phyloP scores from a whole-genome alignment of 1,140 invertebrate species.

The Magallana angulata region DNA sequence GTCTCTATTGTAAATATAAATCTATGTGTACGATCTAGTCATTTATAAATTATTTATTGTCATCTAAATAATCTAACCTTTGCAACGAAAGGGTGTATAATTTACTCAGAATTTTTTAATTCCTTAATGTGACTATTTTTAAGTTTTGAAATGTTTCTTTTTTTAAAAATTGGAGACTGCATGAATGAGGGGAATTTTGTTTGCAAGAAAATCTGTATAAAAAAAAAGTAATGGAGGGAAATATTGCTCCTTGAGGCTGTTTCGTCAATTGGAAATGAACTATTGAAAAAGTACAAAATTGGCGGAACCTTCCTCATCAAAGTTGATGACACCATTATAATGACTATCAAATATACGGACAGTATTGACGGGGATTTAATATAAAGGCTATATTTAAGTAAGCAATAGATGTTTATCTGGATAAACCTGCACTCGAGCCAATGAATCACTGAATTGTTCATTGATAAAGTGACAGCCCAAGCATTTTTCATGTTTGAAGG shows the following conservation, averaged over 20 bases:
- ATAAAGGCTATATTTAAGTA: neutral
- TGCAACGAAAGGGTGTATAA: no score
- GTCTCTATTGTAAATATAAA: no score
- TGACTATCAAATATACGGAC: neutral
- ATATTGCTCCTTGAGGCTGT: neutral
- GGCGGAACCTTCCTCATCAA: neutral
- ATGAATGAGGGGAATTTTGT: no score
- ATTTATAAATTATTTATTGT: no score
- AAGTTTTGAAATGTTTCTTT: no score
- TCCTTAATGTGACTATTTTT: no score
- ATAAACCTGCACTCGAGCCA: slow-evolving; percentile 29
- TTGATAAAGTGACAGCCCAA: neutral
- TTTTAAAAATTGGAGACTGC: no score
- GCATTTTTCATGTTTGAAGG: neutral
- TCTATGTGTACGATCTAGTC: no score
- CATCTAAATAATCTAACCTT: no score
- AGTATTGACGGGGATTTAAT: neutral
- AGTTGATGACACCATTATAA: slow-evolving; percentile 7
- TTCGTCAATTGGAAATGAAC: neutral
- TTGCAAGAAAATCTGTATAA: no score
- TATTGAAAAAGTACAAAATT: neutral
- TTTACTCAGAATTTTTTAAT: no score
- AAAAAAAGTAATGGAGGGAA: no score
- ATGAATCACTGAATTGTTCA: slow-evolving; percentile 32
- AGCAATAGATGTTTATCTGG: slow-evolving; percentile 17